A percentile compares a stretch with the other conserved stretches of the same genome.
Conservation (phyloP, 2,113 vertebrate genomes). For the Salminus brasiliensis region DNA sequence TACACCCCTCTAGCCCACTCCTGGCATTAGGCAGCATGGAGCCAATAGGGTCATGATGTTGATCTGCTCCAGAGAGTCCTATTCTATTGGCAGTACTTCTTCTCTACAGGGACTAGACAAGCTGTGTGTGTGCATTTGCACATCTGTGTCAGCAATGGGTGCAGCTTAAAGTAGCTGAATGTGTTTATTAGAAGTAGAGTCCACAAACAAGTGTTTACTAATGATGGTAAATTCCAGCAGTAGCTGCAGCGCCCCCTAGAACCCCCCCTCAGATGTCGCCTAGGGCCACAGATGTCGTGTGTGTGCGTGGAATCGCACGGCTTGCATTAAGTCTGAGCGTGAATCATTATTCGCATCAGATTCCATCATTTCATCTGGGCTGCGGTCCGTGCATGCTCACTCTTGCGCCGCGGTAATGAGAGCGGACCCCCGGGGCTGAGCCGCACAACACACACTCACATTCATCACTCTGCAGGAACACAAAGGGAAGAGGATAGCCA, state of each 20-base stretch:
- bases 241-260: neutral
- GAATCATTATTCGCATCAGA: neutral
- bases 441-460: conserved; percentile 1
- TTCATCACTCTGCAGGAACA: neutral
- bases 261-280: no score
- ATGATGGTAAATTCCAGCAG: neutral
- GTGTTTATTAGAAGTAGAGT: no score
- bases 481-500: neutral
- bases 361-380: neutral
- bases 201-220: no score
- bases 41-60: no score
- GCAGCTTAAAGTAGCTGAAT: no score
- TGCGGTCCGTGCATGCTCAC: neutral
- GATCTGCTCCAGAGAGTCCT: no score
- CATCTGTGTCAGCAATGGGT: no score
- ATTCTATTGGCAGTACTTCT: no score
- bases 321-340: neutral
- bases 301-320: neutral
- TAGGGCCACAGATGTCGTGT: neutral
- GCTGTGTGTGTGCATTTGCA: no score
- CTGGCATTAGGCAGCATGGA: no score
- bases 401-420: neutral
- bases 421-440: neutral
- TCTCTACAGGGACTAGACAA: no score
- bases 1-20: no score